Evolutionary conservation across 2,888 invertebrate species (phyloP).

Genomic region (Crepidodera aurea): DNA sequence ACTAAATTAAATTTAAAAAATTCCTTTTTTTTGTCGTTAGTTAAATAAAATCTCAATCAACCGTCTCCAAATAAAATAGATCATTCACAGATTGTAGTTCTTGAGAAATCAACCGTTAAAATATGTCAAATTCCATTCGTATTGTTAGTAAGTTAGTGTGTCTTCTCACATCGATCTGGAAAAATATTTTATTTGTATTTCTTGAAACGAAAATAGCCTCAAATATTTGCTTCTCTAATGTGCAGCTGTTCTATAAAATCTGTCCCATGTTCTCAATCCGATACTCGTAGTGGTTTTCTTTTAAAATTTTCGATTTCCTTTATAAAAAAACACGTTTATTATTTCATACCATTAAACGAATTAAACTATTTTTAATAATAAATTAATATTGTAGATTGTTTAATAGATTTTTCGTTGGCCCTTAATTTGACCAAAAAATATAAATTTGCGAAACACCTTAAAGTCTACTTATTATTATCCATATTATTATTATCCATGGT

Average conservation of each 20-base stretch:
- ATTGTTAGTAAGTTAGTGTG: not conserved
- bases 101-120: not conserved
- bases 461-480: too few relatives aligned
- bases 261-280: constrained; percentile 6
- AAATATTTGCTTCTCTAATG: constrained; percentile 17
- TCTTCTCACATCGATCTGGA: constrained; percentile 20
- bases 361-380: too few relatives aligned
- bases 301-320: constrained; percentile 12
- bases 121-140: not conserved
- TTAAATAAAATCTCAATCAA: not conserved
- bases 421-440: too few relatives aligned
- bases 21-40: too few relatives aligned
- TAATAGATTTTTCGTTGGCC: too few relatives aligned
- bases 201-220: constrained; percentile 25
- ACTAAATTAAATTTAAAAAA: too few relatives aligned
- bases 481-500: too few relatives aligned
- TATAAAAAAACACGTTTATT: not conserved
- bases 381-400: too few relatives aligned
- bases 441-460: too few relatives aligned
- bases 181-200: constrained; percentile 31
- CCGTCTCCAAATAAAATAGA: not conserved
- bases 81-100: too few relatives aligned
- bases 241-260: constrained; percentile 24
- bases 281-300: not conserved
- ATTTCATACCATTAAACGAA: too few relatives aligned